phyloP scores from a whole-genome alignment of 2,888 invertebrate genomes.

The Gisinianus flammeolus region DNA sequence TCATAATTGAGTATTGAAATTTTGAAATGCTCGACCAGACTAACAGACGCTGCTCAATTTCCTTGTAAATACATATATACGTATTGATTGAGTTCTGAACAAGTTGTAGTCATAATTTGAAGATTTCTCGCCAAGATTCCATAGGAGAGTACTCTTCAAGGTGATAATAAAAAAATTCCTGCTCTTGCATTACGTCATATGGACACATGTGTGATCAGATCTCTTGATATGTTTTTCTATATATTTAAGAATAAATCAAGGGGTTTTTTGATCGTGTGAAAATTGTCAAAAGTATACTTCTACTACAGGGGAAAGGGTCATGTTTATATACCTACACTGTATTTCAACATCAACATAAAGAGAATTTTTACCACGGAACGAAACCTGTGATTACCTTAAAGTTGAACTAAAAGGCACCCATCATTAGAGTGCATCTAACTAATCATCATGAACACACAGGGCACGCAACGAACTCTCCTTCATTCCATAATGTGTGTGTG shows the following conservation, averaged over 20 bases:
- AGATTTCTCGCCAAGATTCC: neutral
- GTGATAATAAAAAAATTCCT: too few species aligned
- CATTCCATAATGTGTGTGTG: neutral
- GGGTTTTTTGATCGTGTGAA: slow-evolving; percentile 47
- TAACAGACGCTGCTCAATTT: neutral
- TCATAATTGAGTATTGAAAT: neutral
- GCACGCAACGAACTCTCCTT: slow-evolving; percentile 32
- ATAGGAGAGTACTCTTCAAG: too few species aligned
- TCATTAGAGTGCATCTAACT: slow-evolving; percentile 44
- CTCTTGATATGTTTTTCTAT: neutral
- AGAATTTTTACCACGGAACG: slow-evolving; percentile 43
- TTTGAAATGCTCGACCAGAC: neutral
- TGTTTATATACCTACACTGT: slow-evolving; percentile 22
- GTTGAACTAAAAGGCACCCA: slow-evolving; percentile 49
- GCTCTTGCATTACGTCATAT: too few species aligned
- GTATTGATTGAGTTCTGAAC: neutral
- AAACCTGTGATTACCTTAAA: slow-evolving; percentile 48
- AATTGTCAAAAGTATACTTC: slow-evolving; percentile 46
- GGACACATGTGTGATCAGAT: slow-evolving; percentile 4
- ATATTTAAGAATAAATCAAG: slow-evolving; percentile 37
- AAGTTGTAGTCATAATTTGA: neutral
- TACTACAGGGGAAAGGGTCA: slow-evolving; percentile 39
- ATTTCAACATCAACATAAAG: slow-evolving; percentile 4
- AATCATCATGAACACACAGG: slow-evolving; percentile 35
- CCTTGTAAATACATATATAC: neutral